Conservation (phyloP, 2,888 invertebrate species). For the Metallyticus violacea region DNA sequence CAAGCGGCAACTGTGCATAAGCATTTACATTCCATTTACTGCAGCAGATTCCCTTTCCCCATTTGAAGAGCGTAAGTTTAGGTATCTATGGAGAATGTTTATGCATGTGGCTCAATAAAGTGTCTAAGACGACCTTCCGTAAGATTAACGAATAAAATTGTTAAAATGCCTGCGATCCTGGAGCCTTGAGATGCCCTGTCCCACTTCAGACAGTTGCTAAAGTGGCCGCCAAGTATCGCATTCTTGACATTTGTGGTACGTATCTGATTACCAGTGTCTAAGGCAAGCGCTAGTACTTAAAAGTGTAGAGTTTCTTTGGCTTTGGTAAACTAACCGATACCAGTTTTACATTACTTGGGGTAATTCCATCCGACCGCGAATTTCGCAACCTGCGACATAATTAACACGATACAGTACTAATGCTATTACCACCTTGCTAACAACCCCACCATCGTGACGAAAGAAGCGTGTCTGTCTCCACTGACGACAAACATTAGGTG, state of each 20-base stretch:
- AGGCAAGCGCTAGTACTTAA: not conserved
- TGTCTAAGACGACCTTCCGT: no score
- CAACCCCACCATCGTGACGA: not conserved
- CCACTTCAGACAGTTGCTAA: no score
- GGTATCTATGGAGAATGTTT: no score
- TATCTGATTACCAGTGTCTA: not conserved
- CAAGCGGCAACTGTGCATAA: no score
- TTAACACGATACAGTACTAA: not conserved
- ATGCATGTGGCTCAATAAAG: no score
- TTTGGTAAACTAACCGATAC: not conserved
- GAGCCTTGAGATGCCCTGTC: not conserved
- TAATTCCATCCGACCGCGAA: not conserved
- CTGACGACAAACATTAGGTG: no score
- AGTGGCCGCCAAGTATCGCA: not conserved
- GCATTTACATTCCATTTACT: no score
- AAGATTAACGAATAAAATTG: no score
- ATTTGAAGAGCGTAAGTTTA: no score
- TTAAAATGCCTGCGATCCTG: not conserved
- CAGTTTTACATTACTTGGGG: not conserved
- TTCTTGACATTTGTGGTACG: not conserved
- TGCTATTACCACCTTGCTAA: not conserved
- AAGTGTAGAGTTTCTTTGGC: not conserved
- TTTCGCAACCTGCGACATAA: not conserved
- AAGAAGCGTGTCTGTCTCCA: not conserved
- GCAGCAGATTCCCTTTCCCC: no score